A percentile compares a stretch with the other conserved stretches of the same genome.
These are phyloP conservation scores for Xerus inauris DNA, from an alignment of 2,113 vertebrate genomes.

Conservation along the genomic window DNA sequence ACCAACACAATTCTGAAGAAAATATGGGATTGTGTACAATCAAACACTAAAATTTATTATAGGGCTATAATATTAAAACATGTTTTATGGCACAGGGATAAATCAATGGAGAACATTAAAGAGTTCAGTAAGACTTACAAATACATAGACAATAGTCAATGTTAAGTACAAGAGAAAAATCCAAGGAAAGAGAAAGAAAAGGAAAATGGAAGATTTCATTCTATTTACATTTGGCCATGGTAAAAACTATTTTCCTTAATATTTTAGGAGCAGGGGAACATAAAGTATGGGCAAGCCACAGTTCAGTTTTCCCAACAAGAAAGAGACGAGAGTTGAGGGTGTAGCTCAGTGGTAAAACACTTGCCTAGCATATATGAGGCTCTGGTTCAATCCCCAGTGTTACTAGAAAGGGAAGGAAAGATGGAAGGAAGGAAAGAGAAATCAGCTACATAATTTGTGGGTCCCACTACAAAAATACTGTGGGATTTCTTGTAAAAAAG, in stretches of 20 bases:
- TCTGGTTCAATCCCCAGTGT: not conserved
- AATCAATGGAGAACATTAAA: not conserved
- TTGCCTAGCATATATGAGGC: not conserved
- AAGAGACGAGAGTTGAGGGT: not conserved
- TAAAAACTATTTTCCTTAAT: not conserved
- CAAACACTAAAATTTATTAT: not conserved
- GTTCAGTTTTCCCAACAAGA: not conserved
- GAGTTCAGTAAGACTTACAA: not conserved
- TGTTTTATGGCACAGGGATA: not conserved
- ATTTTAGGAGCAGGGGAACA: not conserved
- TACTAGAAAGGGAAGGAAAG: not conserved
- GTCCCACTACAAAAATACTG: not conserved
- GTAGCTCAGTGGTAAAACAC: not conserved
- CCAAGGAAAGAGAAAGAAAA: not conserved
- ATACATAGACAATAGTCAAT: not conserved
- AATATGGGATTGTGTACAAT: not conserved
- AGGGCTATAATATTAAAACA: not conserved
- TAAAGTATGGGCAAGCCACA: not conserved
- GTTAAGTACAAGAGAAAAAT: not conserved
- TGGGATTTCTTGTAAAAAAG: not conserved
- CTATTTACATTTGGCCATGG: not conserved
- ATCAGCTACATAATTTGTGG: not conserved
- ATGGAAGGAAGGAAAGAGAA: not conserved
- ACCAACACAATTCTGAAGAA: not conserved
- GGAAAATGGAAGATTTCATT: not conserved